phyloP scores from a whole-genome alignment of 2,797 vertebrate genomes.

The Chloroceryle inda region DNA sequence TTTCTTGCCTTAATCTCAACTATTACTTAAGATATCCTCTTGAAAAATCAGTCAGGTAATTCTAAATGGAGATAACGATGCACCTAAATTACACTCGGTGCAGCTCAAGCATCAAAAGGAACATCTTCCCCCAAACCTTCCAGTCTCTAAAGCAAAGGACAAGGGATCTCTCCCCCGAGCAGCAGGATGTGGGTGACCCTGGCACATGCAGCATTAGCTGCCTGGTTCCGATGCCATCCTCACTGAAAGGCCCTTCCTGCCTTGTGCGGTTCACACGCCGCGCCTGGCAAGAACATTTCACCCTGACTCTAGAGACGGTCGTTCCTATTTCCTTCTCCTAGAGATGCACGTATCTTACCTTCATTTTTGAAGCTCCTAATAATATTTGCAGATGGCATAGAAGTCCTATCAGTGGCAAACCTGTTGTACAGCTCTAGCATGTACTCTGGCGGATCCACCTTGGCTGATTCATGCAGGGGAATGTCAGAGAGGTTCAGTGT shows the following conservation, averaged over 20 bases:
- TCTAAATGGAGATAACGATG: background rate
- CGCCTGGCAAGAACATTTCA: background rate
- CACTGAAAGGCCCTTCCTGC: background rate
- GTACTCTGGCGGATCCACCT: slow-evolving; percentile 94
- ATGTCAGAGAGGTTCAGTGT: slow-evolving; percentile 92
- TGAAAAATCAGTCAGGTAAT: background rate
- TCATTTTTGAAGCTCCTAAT: slow-evolving; percentile 98
- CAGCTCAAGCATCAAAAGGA: background rate
- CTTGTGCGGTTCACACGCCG: rapidly evolving
- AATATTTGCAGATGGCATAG: slow-evolving; percentile 95
- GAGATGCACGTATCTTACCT: slow-evolving; percentile 82
- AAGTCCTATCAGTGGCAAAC: slow-evolving; percentile 91
- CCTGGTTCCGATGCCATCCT: background rate
- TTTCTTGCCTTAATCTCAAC: background rate
- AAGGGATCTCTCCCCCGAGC: background rate
- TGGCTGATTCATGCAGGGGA: slow-evolving; percentile 77
- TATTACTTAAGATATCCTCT: background rate
- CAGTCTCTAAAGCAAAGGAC: background rate
- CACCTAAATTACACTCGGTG: background rate
- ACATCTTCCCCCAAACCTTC: background rate
- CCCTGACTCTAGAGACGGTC: rapidly evolving
- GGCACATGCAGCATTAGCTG: background rate
- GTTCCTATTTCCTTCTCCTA: background rate
- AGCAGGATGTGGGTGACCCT: background rate
- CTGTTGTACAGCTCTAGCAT: slow-evolving; percentile 98